These are phyloP conservation scores for Ophiothrix spiculata DNA, from an alignment of 35 echinoderm and acorn worm species.

Conservation along the genomic window DNA sequence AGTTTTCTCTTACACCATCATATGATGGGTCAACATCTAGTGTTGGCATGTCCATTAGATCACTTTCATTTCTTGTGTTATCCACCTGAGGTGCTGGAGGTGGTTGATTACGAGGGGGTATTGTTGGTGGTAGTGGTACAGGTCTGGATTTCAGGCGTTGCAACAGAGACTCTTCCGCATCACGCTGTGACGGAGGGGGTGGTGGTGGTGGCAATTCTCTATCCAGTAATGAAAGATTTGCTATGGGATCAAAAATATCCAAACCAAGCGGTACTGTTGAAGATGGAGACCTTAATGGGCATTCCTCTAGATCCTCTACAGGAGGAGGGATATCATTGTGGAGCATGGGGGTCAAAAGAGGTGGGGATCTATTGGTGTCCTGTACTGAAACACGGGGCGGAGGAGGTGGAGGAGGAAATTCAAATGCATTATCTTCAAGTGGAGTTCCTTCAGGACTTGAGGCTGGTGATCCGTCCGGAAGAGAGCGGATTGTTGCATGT, in stretches of 20 bases:
- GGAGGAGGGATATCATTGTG: background rate
- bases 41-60: background rate
- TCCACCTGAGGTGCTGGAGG: background rate
- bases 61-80: background rate
- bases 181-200: background rate
- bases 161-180: background rate
- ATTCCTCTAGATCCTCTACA: background rate
- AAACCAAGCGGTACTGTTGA: background rate
- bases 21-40: background rate
- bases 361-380: background rate
- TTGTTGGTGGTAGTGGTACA: constrained; percentile 13
- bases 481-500: background rate
- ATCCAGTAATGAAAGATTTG: background rate
- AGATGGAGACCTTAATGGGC: background rate
- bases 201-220: constrained; percentile 10
- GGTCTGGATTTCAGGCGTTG: background rate
- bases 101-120: background rate
- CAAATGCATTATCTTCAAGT: background rate
- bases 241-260: background rate
- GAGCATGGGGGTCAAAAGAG: background rate
- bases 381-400: background rate
- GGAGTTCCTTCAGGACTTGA: background rate
- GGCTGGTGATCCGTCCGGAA: background rate
- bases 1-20: background rate
- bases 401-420: constrained; percentile 31